Percentiles rank a stretch among this genome's conserved stretches.
Conservation (phyloP, 2,113 vertebrate species). For the Corydoras sp. region DNA sequence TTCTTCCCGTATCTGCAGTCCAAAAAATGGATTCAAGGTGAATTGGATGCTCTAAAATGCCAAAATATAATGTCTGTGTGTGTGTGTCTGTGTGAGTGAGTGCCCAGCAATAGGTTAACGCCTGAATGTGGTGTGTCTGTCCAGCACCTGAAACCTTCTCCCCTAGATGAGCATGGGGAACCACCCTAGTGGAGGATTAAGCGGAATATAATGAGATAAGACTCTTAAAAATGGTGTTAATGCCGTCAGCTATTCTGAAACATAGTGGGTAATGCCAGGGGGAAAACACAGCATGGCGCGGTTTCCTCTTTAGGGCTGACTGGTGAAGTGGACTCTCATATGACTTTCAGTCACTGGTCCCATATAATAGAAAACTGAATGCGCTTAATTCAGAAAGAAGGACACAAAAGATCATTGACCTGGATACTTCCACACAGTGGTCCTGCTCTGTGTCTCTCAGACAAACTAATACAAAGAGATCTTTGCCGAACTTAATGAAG, state of each 20-base stretch:
- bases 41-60: no score
- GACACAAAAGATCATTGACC: neutral
- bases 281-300: neutral
- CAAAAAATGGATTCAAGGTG: no score
- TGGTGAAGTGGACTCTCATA: neutral
- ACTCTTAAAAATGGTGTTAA: no score
- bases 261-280: neutral
- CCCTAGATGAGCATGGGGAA: no score
- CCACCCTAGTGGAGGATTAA: no score
- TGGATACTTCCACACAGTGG: neutral
- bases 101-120: no score
- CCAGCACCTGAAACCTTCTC: no score
- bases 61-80: no score
- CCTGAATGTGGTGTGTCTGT: no score
- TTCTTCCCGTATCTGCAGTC: no score
- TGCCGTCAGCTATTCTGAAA: constrained; percentile 1
- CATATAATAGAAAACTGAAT: neutral
- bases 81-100: no score
- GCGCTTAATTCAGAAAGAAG: constrained; percentile 11
- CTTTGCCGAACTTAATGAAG: constrained; percentile 23
- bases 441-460: neutral
- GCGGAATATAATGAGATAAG: no score
- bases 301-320: constrained; percentile 13
- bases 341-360: neutral
- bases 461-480: constrained; percentile 38